These are phyloP conservation scores for Coptotermes formosanus DNA, from an alignment of 1,140 invertebrate species.

Conservation along the genomic window DNA sequence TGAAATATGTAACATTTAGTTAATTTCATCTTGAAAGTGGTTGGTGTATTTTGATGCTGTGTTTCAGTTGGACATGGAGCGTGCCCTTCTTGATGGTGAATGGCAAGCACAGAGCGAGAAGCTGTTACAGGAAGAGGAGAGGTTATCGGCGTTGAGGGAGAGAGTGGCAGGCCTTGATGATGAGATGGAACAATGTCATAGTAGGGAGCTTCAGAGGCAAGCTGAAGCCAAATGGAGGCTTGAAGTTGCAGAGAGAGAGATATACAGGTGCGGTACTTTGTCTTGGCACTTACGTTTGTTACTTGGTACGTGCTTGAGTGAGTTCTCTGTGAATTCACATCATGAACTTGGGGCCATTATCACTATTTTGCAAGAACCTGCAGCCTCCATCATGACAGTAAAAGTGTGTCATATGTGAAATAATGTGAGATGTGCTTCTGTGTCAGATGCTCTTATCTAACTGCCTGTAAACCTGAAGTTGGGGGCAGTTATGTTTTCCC, in stretches of 20 bases:
- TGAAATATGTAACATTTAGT: background rate
- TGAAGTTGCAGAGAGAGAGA: constrained; percentile 44
- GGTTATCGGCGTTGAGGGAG: constrained; percentile 64
- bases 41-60: constrained; percentile 30
- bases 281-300: no score
- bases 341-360: no score
- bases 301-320: no score
- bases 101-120: constrained; percentile 73
- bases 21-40: background rate
- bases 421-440: no score
- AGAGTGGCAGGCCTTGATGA: constrained; percentile 55
- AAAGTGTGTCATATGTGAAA: no score
- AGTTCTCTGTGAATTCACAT: no score
- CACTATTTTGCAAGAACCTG: no score
- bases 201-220: constrained; percentile 49
- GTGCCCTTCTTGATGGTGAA: constrained; percentile 78
- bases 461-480: no score
- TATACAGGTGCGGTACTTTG: constrained; percentile 44
- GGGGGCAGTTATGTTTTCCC: no score
- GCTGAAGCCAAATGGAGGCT: constrained; percentile 44
- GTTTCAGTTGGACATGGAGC: constrained; percentile 78
- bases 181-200: constrained; percentile 51
- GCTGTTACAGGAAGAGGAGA: constrained; percentile 65
- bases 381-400: no score
- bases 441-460: no score